Base-by-base conservation (phyloP, 2,888 invertebrate genomes). In the Trachelus tabidus region DNA sequence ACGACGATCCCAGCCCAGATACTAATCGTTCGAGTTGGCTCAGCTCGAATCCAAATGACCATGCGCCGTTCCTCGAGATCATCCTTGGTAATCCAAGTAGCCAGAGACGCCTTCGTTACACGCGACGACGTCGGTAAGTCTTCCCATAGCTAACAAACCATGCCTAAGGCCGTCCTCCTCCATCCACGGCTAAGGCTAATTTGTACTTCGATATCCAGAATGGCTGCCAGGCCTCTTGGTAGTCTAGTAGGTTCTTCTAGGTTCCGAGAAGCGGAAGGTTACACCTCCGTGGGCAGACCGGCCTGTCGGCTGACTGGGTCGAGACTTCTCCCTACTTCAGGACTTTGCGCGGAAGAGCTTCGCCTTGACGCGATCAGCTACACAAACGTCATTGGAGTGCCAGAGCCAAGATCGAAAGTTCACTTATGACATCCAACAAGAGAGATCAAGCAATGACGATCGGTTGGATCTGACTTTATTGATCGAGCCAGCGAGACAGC, bases 191-290 rank as follows among this genome's bases (percentile, higher is more conserved):
- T 71, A 76, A 73, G 71, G 83, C 82, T 84, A 81, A 82, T 84
- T 84, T 80, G 12, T 34, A 34, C 71, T 15, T 31, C 71, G 71
- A 71, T 71, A 71, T 34, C 31, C 71, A 31, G 71, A 31, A 34
- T 34, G 31, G 71, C 71, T 31, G 71, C 71, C 34, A 31, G 71
- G 71, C 33, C 71, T 23, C 33, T 31, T 12, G 71, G 12, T 31
- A 31, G n/a, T 71, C 33, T 31, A 71, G 37, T 75, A 37, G 74
- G 34, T 74, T 79, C 37, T 78, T 69, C 73, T 69, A 75, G 69
- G 78, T 88, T 88, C 87, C 78, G 79, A 85, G 88, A 88, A 88
- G 79, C 76, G 76, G 80, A 82, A 78, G 84, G 83, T 80, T 82
- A 83, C 82, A 82, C 80, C 83, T 81, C 82, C 82, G 81, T 78